phyloP scores from a whole-genome alignment of 2,797 vertebrate genomes.

The Darevskia nairensis region DNA sequence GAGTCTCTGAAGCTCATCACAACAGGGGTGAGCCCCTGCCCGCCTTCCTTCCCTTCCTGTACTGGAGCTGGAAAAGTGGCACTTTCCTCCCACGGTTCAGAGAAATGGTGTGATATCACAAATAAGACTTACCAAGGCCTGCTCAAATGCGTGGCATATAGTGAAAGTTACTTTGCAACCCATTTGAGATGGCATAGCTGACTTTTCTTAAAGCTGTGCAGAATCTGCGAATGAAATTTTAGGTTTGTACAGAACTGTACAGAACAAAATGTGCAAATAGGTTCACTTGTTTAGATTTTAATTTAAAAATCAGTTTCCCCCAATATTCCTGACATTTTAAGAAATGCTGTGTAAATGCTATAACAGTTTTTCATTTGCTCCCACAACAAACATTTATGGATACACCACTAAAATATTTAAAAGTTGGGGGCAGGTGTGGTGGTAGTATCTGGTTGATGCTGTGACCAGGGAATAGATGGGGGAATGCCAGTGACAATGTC shows the following conservation, averaged over 20 bases:
- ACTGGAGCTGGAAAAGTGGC: not conserved
- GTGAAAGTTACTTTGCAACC: not conserved
- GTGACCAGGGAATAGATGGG: not conserved
- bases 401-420: not conserved
- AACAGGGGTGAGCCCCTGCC: not conserved
- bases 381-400: not conserved
- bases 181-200: not conserved
- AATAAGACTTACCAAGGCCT: no score
- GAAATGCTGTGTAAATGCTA: not conserved
- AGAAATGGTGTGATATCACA: not conserved
- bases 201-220: not conserved
- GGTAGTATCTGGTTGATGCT: not conserved
- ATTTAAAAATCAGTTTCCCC: not conserved
- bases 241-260: slow-evolving; percentile 19
- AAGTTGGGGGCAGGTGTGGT: not conserved
- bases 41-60: not conserved
- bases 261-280: not conserved
- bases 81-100: not conserved
- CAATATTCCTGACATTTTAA: not conserved
- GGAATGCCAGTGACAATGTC: not conserved
- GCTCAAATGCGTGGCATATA: not conserved
- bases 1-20: not conserved
- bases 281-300: not conserved
- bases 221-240: slow-evolving; percentile 38
- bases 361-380: not conserved